Evolutionary conservation across 64 coral and sea anemone genomes (phyloP).

Genomic region (Acropora yongei): DNA sequence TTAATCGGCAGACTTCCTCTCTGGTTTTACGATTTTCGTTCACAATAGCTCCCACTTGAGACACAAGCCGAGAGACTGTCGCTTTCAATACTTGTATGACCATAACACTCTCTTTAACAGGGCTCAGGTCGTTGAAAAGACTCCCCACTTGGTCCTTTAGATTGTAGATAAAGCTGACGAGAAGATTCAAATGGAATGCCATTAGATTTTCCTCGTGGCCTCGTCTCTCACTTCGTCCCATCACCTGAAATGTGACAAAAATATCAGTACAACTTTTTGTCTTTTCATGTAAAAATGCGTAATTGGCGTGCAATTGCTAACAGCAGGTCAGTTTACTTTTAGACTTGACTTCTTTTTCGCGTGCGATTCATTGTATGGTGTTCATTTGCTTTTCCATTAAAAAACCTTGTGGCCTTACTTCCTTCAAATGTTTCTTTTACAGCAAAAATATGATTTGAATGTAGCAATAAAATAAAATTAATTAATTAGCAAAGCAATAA

Average conservation of each 20-base stretch:
- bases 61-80: conserved; percentile 30
- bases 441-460: no score
- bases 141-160: conserved; percentile 7
- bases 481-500: no score
- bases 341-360: no score
- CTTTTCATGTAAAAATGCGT: no score
- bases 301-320: no score
- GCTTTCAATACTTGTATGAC: conserved; percentile 9
- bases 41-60: neutral
- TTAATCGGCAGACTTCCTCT: conserved; percentile 15
- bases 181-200: neutral
- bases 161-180: neutral
- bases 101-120: neutral
- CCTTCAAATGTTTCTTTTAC: no score
- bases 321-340: no score
- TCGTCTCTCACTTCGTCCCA: neutral
- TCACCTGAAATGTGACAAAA: neutral
- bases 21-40: conserved; percentile 6
- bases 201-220: conserved; percentile 14
- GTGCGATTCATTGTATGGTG: no score
- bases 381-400: no score
- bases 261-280: no score
- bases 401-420: no score
- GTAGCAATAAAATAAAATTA: no score
- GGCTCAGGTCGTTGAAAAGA: neutral